These are phyloP conservation scores for Mylabris sibirica DNA, from an alignment of 2,888 invertebrate species.

Conservation along the genomic window DNA sequence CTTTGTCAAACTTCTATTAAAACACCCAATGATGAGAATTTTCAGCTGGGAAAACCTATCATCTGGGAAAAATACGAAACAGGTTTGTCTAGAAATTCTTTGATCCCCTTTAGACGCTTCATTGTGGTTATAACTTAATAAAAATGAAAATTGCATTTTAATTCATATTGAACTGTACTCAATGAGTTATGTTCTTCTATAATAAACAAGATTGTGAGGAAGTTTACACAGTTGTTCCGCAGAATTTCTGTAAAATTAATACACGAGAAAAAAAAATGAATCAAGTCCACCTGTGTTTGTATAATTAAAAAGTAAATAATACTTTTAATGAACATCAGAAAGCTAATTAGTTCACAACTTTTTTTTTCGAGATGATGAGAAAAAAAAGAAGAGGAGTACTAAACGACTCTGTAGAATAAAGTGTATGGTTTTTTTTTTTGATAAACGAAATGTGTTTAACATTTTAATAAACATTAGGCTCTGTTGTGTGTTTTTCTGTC, in stretches of 20 bases:
- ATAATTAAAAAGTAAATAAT: constrained; percentile 17
- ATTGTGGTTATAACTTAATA: too few species aligned
- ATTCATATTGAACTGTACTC: too few species aligned
- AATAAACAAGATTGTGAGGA: too few species aligned
- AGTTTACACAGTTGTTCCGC: constrained; percentile 19
- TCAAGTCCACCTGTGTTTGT: constrained; percentile 1
- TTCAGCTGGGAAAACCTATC: too few species aligned
- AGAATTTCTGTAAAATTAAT: neutral
- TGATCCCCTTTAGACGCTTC: too few species aligned
- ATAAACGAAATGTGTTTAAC: neutral
- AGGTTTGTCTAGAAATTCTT: too few species aligned
- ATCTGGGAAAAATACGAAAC: too few species aligned
- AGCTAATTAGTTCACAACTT: neutral
- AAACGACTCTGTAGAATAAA: constrained; percentile 5
- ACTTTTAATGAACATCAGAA: constrained; percentile 1
- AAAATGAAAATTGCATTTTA: too few species aligned
- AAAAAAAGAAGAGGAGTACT: neutral
- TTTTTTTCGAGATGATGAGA: neutral
- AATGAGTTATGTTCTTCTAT: too few species aligned
- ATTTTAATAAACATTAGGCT: neutral
- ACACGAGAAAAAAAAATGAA: constrained; percentile 3
- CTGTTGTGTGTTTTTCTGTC: neutral
- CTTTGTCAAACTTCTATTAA: too few species aligned
- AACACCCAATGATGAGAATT: too few species aligned
- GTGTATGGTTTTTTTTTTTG: neutral